Conservation (phyloP, 30 jellyfish, hydroid and myxozoan species). For the Sanderia malayensis region DNA sequence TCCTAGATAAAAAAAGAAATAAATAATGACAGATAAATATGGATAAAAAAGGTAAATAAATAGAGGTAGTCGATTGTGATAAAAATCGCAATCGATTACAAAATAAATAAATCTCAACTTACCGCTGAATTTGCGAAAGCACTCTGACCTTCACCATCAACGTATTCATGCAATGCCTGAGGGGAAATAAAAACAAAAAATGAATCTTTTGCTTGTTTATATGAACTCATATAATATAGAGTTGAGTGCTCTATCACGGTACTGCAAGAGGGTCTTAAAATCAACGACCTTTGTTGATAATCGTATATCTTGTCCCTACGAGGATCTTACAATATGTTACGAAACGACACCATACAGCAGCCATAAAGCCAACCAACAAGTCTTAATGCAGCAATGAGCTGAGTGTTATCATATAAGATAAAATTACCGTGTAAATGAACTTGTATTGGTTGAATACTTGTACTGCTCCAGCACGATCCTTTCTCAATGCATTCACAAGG, state of each 20-base stretch:
- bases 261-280: background rate
- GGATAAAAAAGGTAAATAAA: no score
- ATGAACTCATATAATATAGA: no score
- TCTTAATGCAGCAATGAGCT: background rate
- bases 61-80: no score
- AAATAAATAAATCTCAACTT: background rate
- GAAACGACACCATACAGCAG: background rate
- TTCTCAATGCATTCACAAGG: constrained; percentile 53
- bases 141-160: background rate
- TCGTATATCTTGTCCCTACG: no score
- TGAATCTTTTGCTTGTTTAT: no score
- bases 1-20: no score
- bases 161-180: constrained; percentile 46
- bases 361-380: background rate
- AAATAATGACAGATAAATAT: no score
- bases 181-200: no score
- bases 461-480: constrained; percentile 89
- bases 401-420: background rate
- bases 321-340: no score
- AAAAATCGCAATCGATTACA: no score
- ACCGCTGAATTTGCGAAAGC: constrained; percentile 30
- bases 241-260: no score
- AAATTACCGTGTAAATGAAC: constrained; percentile 33
- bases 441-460: constrained; percentile 70
- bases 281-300: background rate